Conservation (phyloP, 2,113 vertebrate genomes). For the Hypomesus transpacificus region DNA sequence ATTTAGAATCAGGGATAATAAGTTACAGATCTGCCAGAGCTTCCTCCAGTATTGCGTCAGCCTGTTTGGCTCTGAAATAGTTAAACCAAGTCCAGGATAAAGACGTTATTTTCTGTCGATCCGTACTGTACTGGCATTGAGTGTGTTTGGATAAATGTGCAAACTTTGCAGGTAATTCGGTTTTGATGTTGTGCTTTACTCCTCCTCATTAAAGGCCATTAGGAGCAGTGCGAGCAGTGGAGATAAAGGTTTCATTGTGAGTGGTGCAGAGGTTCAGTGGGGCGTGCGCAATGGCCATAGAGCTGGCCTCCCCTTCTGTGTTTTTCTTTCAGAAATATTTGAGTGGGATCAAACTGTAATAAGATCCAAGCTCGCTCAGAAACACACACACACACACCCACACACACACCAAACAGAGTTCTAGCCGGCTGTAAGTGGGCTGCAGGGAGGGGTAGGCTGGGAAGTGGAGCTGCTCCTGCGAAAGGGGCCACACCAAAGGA, state of each 20-base stretch:
- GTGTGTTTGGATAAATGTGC: slow-evolving; percentile 44
- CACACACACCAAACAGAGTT: slow-evolving; percentile 37
- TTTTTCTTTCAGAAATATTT: slow-evolving; percentile 81
- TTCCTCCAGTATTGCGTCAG: not conserved
- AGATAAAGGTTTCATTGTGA: slow-evolving; percentile 77
- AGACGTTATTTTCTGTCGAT: not conserved
- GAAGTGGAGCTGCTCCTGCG: slow-evolving; percentile 52
- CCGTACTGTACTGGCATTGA: slow-evolving; percentile 23
- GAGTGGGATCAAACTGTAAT: slow-evolving; percentile 81
- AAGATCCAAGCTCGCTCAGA: slow-evolving; percentile 70
- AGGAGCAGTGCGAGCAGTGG: slow-evolving; percentile 41
- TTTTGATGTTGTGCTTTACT: slow-evolving; percentile 64
- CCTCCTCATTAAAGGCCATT: slow-evolving; percentile 65
- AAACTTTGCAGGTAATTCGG: slow-evolving; percentile 55
- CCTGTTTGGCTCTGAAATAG: slow-evolving; percentile 29
- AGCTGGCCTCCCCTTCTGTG: slow-evolving; percentile 65
- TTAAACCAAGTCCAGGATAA: slow-evolving; percentile 23
- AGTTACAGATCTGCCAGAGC: slow-evolving; percentile 5
- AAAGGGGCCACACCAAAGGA: slow-evolving; percentile 69
- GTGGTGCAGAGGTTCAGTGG: slow-evolving; percentile 55
- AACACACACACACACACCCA: slow-evolving; percentile 32
- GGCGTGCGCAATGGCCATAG: slow-evolving; percentile 62
- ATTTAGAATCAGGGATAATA: slow-evolving; percentile 13
- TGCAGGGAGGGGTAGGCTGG: slow-evolving; percentile 53
- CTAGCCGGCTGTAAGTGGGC: slow-evolving; percentile 45